Evolutionary conservation across 2,113 vertebrate genomes (phyloP).

Genomic region (Orientallactaga bullata): DNA sequence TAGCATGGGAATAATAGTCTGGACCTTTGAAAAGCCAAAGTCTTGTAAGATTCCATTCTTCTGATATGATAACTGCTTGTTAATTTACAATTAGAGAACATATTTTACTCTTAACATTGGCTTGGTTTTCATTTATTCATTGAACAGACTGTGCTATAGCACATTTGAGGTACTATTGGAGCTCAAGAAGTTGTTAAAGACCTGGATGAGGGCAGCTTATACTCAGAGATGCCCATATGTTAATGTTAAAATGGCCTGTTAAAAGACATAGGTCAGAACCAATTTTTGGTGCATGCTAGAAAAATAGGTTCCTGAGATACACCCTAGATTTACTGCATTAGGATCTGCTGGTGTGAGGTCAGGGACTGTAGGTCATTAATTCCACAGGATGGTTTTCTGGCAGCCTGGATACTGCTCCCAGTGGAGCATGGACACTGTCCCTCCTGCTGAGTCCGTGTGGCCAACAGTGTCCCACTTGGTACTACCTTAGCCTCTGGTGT

Average conservation of each 20-base stretch:
- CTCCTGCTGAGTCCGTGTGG: too few relatives aligned
- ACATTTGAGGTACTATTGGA: background rate
- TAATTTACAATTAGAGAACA: background rate
- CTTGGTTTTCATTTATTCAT: background rate
- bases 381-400: background rate
- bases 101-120: background rate
- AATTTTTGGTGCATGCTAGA: background rate
- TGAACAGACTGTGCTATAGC: background rate
- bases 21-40: background rate
- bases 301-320: background rate
- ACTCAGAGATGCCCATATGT: background rate
- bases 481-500: accelerated
- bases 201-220: background rate
- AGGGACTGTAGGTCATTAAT: background rate
- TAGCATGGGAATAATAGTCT: background rate
- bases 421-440: too few relatives aligned
- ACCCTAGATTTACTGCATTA: background rate
- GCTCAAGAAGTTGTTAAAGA: background rate
- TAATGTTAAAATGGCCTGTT: background rate
- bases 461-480: too few relatives aligned
- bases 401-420: background rate
- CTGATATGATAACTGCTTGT: background rate
- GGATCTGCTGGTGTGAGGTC: background rate
- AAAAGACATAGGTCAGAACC: background rate
- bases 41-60: background rate